phyloP scores from a whole-genome alignment of 1,140 invertebrate species.

The Limonius californicus region DNA sequence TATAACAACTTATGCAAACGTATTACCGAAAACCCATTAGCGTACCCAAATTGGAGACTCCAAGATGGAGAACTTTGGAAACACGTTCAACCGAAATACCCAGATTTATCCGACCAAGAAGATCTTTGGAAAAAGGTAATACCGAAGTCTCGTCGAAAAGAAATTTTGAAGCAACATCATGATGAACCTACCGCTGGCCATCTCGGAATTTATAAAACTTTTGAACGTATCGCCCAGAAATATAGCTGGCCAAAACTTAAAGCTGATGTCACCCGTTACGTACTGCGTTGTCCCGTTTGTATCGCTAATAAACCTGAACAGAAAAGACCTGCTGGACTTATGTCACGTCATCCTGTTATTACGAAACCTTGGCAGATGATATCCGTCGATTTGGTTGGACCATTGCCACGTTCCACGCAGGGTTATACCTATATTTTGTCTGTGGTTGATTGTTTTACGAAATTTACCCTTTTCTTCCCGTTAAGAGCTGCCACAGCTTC shows the following conservation, averaged over 20 bases:
- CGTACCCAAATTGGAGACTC: not conserved
- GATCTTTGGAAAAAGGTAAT: not conserved
- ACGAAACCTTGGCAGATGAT: not conserved
- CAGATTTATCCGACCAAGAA: not conserved
- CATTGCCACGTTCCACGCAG: no score
- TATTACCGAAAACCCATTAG: not conserved
- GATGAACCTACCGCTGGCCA: conserved; percentile 7
- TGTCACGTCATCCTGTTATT: not conserved
- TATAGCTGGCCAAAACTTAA: conserved; percentile 25
- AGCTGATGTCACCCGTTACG: conserved; percentile 9
- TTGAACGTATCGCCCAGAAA: no score
- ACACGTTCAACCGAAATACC: not conserved
- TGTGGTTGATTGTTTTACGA: no score
- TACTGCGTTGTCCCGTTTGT: conserved; percentile 12
- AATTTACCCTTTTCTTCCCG: no score
- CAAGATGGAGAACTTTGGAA: not conserved
- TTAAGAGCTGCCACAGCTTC: no score
- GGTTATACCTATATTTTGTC: no score
- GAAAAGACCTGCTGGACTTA: conserved; percentile 12
- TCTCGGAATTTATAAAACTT: not conserved
- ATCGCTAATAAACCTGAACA: conserved; percentile 19
- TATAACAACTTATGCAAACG: not conserved
- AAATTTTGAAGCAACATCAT: not conserved
- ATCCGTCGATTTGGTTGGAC: no score
- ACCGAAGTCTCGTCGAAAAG: not conserved